Evolutionary conservation across 2,113 vertebrate species (phyloP).

Genomic region (Oryzias woworae): DNA sequence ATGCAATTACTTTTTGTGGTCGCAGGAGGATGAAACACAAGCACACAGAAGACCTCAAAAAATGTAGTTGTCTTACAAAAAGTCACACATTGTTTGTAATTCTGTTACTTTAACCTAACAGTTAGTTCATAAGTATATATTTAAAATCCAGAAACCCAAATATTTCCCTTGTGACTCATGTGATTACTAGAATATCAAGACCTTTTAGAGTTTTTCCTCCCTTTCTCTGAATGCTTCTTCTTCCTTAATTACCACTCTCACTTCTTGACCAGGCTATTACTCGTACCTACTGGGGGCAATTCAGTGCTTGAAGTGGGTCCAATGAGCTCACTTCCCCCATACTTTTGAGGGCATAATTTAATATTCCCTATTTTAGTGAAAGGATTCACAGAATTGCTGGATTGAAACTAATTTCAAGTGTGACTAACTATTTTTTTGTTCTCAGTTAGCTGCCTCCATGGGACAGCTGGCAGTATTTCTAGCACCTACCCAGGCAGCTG

Average conservation of each 20-base stretch:
- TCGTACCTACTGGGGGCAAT: constrained; percentile 16
- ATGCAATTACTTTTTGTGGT: too few relatives aligned
- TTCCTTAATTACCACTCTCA: constrained; percentile 9
- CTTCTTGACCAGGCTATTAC: constrained; percentile 12
- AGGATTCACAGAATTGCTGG: constrained; percentile 6
- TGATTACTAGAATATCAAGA: neutral
- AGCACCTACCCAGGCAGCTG: neutral
- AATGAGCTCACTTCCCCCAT: constrained; percentile 29
- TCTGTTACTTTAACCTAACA: neutral
- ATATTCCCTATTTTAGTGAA: constrained; percentile 22
- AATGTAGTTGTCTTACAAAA: too few relatives aligned
- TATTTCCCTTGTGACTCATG: neutral
- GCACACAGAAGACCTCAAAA: too few relatives aligned
- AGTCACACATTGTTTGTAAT: too few relatives aligned
- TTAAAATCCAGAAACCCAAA: neutral
- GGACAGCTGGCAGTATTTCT: constrained; percentile 3
- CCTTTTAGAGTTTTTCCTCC: neutral
- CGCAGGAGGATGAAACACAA: too few relatives aligned
- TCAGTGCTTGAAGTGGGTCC: constrained; percentile 22
- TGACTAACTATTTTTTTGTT: constrained; percentile 25
- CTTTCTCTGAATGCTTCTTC: constrained; percentile 9
- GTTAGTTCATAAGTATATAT: neutral
- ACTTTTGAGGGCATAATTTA: constrained; percentile 22
- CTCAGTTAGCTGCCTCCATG: constrained; percentile 10
- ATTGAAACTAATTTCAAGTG: constrained; percentile 24